Conservation (phyloP, 2,888 invertebrate species). For the Plemyria rubiginata region DNA sequence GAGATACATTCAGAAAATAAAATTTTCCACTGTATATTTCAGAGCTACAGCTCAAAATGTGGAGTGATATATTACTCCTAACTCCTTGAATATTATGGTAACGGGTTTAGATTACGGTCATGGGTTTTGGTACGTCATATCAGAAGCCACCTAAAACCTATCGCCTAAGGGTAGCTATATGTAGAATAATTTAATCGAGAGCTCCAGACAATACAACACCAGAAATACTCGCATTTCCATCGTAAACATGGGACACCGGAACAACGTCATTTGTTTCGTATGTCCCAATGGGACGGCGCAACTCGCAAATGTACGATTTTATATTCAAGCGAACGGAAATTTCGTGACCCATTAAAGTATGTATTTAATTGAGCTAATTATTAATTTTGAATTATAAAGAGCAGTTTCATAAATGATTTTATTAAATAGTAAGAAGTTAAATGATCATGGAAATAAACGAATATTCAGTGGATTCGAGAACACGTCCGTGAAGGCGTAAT, state of each 20-base stretch:
- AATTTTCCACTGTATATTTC: background rate
- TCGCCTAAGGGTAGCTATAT: conserved; percentile 11
- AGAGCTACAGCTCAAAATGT: conserved; percentile 11
- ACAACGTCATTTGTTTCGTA: conserved; percentile 45
- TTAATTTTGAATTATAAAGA: conserved; percentile 32
- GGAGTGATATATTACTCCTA: background rate
- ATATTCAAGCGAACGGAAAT: conserved; percentile 38
- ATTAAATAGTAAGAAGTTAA: background rate
- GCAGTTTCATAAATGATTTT: conserved; percentile 17
- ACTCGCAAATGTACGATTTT: conserved; percentile 43
- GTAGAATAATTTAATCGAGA: conserved; percentile 20
- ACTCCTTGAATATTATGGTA: background rate
- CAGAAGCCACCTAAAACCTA: conserved; percentile 7
- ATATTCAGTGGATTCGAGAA: conserved; percentile 39
- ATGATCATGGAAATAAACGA: conserved; percentile 32
- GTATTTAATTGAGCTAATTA: conserved; percentile 10
- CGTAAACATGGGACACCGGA: conserved; percentile 41
- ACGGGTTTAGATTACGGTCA: too few species aligned
- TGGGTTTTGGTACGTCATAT: background rate
- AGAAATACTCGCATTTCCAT: conserved; percentile 39
- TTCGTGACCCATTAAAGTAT: conserved; percentile 28
- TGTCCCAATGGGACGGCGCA: conserved; percentile 39
- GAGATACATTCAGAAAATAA: conserved; percentile 20
- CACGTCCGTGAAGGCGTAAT: conserved; percentile 48
- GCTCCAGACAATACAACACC: conserved; percentile 36